These are phyloP conservation scores for Promerops cafer DNA, from an alignment of 2,113 vertebrate genomes.

Conservation along the genomic window DNA sequence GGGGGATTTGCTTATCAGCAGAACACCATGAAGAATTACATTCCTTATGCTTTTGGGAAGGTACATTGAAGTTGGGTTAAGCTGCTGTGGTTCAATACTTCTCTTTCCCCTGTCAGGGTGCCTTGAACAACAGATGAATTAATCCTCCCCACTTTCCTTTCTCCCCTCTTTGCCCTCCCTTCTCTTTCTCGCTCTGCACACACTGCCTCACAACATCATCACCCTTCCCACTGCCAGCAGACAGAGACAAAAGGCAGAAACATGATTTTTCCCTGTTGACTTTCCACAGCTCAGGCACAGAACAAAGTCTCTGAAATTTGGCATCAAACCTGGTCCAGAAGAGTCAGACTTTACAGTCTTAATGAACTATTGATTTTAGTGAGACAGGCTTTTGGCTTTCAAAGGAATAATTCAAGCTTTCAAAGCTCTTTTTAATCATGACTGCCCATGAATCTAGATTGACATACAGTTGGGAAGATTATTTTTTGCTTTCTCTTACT, in stretches of 20 bases:
- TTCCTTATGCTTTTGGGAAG: conserved; percentile 74
- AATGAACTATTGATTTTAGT: conserved; percentile 56
- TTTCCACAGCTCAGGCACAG: background rate
- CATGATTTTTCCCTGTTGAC: background rate
- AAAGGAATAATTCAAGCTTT: conserved; percentile 55
- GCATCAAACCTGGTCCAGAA: background rate
- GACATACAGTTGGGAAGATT: background rate
- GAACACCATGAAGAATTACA: conserved; percentile 74
- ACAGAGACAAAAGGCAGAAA: conserved; percentile 46
- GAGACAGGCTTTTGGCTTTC: conserved; percentile 24
- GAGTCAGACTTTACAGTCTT: conserved; percentile 41
- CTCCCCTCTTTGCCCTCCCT: background rate
- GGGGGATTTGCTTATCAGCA: conserved; percentile 85
- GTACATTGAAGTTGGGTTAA: conserved; percentile 79
- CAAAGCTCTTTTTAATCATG: conserved; percentile 28
- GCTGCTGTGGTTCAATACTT: conserved; percentile 78
- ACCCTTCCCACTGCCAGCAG: conserved; percentile 30
- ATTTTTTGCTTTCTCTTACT: conserved; percentile 29
- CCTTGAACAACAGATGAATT: conserved; percentile 72
- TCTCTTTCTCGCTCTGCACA: background rate
- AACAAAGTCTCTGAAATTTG: conserved; percentile 26
- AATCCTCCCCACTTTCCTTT: conserved; percentile 52
- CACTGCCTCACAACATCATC: background rate
- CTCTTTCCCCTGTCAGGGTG: conserved; percentile 71
- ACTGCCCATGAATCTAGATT: background rate